Conservation (phyloP, 2,113 vertebrate species). For the Phrynosoma platyrhinos region DNA sequence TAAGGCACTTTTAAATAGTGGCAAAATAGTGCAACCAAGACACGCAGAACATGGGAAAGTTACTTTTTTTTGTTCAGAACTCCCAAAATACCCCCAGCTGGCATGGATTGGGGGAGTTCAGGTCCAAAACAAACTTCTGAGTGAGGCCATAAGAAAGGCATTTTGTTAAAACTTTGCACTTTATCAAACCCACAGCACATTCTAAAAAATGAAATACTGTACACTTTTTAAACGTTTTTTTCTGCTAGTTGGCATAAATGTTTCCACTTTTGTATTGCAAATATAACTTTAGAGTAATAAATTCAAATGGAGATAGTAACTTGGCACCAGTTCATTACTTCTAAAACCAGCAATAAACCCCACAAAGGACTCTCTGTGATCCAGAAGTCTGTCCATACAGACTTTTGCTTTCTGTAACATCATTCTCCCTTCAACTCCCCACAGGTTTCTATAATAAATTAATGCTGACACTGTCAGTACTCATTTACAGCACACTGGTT, state of each 20-base stretch:
- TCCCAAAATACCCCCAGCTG: not conserved
- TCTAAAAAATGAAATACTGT: not conserved
- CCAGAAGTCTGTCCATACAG: not conserved
- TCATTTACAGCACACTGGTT: slow-evolving; percentile 45
- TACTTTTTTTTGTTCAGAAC: too few species aligned
- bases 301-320: not conserved
- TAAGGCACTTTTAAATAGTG: not conserved
- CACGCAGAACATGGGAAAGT: not conserved
- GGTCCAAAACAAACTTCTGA: too few species aligned
- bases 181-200: not conserved
- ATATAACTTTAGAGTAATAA: slow-evolving; percentile 7
- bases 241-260: accelerated
- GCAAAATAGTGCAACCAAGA: not conserved
- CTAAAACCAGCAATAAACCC: not conserved
- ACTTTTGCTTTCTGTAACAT: slow-evolving; percentile 12
- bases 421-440: slow-evolving; percentile 33
- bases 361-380: slow-evolving; percentile 10
- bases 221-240: not conserved
- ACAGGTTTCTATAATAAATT: slow-evolving; percentile 53
- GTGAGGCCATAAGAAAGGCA: not conserved
- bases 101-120: not conserved
- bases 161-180: too few species aligned
- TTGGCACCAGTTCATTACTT: not conserved
- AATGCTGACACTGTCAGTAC: slow-evolving; percentile 54
- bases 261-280: not conserved